Base-by-base conservation (phyloP, 2,888 invertebrate genomes). In the Sussaba pulchella region DNA sequence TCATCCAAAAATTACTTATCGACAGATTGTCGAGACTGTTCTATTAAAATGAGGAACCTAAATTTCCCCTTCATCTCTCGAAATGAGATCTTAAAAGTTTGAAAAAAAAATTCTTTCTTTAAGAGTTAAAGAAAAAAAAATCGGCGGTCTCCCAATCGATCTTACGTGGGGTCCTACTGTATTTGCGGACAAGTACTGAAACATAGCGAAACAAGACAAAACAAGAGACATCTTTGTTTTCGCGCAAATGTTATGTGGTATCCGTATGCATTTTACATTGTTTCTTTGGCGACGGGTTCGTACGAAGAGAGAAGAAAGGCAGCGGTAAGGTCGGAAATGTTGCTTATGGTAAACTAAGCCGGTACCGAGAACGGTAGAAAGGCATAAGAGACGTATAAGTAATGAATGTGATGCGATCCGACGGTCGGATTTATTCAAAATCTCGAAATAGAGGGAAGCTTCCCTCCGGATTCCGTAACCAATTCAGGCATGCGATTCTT, bases 401-500 rank as follows among this genome's bases (percentile, higher is more conserved):
- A 81, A 81, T 81, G 81, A 73, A 77, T 70, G 73, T 41, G 64
- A 43, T 39, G 67, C 71, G 52, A 73, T 57, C 47, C 63, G 64
- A 43, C 64, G 73, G 73, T 77, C 70, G 77, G 64, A 77, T 81
- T 81, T 81, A 74, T 81, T 70, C 69, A 70, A 81, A 81, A 77
- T 77, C 77, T 45, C 64, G 64, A 52, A 57, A 73, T 73, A 52
- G 70, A 59, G 50, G 57, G 74, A 76, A 77, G 64, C 73, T 66
- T 64, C 57, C 50, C 64, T 50, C 64, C 63, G 72, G 73, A 73
- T 81, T 54, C 73, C 73, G 77, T 77, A 81, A 81, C 81, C 77
- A 77, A 81, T 81, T 81, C 81, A 81, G 57, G 64, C 47, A 57
- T 24, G 12, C 41, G 47, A n/a, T 31, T 59, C 59, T 71, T 47